phyloP scores from a whole-genome alignment of 1,140 invertebrate species.

The Scaptomyza montana region DNA sequence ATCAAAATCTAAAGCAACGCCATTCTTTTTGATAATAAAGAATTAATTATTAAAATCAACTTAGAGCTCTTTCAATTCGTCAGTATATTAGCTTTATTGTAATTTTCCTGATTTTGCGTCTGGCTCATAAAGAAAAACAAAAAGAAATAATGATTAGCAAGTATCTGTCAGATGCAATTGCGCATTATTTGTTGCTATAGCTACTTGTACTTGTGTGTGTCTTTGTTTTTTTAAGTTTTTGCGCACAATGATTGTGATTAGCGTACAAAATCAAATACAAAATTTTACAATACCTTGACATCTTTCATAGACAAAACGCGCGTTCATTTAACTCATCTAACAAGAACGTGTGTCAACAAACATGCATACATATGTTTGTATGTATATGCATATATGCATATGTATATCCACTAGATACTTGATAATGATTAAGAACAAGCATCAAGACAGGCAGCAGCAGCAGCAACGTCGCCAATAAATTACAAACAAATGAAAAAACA shows the following conservation, averaged over 20 bases:
- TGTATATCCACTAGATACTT: slow-evolving; percentile 45
- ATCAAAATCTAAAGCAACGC: no score
- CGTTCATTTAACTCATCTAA: slow-evolving; percentile 77
- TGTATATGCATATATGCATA: slow-evolving; percentile 15
- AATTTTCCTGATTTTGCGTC: not conserved
- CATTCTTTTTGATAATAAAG: no score
- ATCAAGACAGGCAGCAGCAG: not conserved
- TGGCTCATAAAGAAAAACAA: not conserved
- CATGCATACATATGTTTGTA: slow-evolving; percentile 19
- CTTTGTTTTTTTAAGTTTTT: slow-evolving; percentile 19
- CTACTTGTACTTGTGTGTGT: not conserved
- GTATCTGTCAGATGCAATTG: not conserved
- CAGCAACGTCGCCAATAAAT: slow-evolving; percentile 35
- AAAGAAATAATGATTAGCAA: not conserved
- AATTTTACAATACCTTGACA: slow-evolving; percentile 79
- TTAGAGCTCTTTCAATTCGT: no score
- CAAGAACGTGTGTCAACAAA: slow-evolving; percentile 7
- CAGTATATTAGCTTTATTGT: no score
- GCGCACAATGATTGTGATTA: slow-evolving; percentile 53
- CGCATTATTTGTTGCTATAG: not conserved
- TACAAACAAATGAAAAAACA: slow-evolving; percentile 19
- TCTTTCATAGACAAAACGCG: slow-evolving; percentile 73
- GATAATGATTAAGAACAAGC: slow-evolving; percentile 35
- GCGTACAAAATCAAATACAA: slow-evolving; percentile 61
- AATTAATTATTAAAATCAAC: no score